These are phyloP conservation scores for Rhinoraja longicauda DNA, from an alignment of 2,797 vertebrate genomes.

Conservation along the genomic window DNA sequence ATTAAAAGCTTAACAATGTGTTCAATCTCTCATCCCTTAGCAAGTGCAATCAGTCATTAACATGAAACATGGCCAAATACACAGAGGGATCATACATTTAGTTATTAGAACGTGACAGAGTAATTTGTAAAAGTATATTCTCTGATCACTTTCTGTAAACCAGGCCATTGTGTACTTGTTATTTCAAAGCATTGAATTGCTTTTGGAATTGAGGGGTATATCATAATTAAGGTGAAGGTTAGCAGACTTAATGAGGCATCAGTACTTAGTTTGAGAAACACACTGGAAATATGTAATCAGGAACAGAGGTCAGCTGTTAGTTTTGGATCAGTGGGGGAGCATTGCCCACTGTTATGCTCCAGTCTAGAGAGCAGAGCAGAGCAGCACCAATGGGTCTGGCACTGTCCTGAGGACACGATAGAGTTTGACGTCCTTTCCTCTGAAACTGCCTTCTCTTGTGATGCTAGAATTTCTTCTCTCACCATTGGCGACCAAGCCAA, in stretches of 20 bases:
- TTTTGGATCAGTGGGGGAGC: neutral
- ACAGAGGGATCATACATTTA: slow-evolving; percentile 37
- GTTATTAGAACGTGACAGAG: slow-evolving; percentile 23
- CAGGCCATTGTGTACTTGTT: neutral
- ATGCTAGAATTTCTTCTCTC: too few relatives aligned
- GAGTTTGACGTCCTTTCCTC: too few relatives aligned
- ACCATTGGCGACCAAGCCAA: too few relatives aligned
- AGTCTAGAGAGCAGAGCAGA: too few relatives aligned
- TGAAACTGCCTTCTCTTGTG: too few relatives aligned
- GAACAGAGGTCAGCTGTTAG: neutral
- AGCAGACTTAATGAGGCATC: neutral
- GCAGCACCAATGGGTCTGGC: too few relatives aligned
- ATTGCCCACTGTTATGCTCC: neutral
- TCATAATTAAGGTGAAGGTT: slow-evolving; percentile 4
- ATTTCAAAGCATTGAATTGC: neutral
- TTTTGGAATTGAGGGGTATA: neutral
- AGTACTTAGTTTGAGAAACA: neutral
- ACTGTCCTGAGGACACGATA: too few relatives aligned
- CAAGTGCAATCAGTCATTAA: slow-evolving; percentile 21
- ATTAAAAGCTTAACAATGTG: neutral
- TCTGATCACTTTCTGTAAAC: slow-evolving; percentile 16
- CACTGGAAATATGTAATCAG: neutral
- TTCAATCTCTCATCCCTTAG: neutral
- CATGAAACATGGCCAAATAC: neutral
- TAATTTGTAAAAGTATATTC: slow-evolving; percentile 13